phyloP scores from a whole-genome alignment of 2,113 vertebrate genomes.

The Catharus bicknelli region DNA sequence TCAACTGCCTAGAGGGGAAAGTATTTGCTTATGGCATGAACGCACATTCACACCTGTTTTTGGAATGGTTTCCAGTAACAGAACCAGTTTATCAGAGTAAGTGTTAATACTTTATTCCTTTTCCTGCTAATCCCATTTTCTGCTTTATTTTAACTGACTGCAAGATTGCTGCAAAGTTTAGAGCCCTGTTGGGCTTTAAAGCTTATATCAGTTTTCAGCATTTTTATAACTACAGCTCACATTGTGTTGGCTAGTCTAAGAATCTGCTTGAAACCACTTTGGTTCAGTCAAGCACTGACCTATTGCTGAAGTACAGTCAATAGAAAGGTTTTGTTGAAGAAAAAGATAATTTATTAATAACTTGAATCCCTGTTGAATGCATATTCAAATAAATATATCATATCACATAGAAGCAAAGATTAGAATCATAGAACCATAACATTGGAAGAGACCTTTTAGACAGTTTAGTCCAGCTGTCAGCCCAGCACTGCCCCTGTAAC shows the following conservation, averaged over 20 bases:
- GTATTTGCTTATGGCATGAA: slow-evolving; percentile 5
- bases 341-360: not conserved
- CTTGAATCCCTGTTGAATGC: not conserved
- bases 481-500: not conserved
- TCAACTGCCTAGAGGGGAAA: not conserved
- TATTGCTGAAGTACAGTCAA: not conserved
- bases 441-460: not conserved
- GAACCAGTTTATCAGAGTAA: slow-evolving; percentile 43
- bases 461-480: not conserved
- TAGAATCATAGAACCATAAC: not conserved
- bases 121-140: slow-evolving; percentile 55
- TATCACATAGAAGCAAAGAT: not conserved
- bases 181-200: slow-evolving; percentile 36
- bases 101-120: slow-evolving; percentile 48
- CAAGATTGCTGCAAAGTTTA: not conserved
- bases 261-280: not conserved
- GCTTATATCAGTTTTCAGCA: slow-evolving; percentile 19
- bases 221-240: slow-evolving; percentile 26
- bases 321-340: not conserved
- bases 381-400: not conserved
- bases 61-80: slow-evolving; percentile 32
- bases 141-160: slow-evolving; percentile 45
- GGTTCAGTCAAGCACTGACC: not conserved
- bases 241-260: not conserved
- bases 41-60: slow-evolving; percentile 48